Base-by-base conservation (phyloP, 2,797 vertebrate species). In the Gadopsis marmoratus region DNA sequence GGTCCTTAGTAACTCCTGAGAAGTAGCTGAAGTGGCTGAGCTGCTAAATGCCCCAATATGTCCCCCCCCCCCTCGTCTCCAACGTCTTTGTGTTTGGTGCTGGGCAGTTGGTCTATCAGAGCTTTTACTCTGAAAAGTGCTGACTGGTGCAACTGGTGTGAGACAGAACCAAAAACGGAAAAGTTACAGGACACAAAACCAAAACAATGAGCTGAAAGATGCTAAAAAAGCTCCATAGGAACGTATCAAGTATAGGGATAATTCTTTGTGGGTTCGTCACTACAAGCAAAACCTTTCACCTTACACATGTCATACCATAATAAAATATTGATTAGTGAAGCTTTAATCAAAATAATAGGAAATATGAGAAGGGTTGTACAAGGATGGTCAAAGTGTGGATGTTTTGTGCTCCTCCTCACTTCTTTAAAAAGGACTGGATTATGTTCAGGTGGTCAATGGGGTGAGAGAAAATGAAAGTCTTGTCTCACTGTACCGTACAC, bases 201-300 rank as follows among this genome's bases (percentile, higher is more conserved):
- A 85, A 47, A 83, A 21, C 37, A 59, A 60, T 33, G 17, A 16
- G 1, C 31, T 66, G 43, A 64, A n/a, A 69, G 45, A 50, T 43
- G 51, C 33, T 61, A 26, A 70, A 74, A 75, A 75, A 50, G 19
- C 26, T 12, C 19, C 0, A 11, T 8, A 59, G 21, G 59, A 39
- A 41, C 63, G 26, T 26, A 26, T 1, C 1, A 26, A 26, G 26
- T 26, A 26, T 26, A 26, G 26, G 1, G 26, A 26, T 26, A 33
- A 4, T 33, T 33, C 4, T 33, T 33, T 71, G 31, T 74, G 19
- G 10, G 17, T 13, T 60, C 26, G 26, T 60, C 9, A 29, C 56
- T 43, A 11, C 13, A n/a, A 73, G 26, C 4, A 4, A 23, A 6
- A 21, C 5, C 13, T 35, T 64, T 76, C 29, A 55, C 33, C 8